phyloP scores from a whole-genome alignment of 2,113 vertebrate species.

The Phaethon lepturus region DNA sequence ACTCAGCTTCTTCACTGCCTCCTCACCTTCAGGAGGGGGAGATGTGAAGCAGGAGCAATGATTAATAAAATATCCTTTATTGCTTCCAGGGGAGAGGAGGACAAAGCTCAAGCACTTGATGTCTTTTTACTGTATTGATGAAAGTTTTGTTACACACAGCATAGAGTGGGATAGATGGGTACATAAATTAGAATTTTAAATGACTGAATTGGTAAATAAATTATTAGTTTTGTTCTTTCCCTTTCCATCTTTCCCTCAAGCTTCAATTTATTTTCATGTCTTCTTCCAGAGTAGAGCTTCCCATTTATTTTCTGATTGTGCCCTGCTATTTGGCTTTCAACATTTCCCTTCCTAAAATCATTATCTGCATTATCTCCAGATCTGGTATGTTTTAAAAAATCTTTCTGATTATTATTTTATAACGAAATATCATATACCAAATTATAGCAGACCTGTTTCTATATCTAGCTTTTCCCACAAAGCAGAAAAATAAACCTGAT shows the following conservation, averaged over 20 bases:
- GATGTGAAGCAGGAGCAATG: background rate
- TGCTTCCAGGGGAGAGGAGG: background rate
- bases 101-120: slow-evolving; percentile 22
- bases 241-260: background rate
- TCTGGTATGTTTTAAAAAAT: background rate
- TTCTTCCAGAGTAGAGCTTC: background rate
- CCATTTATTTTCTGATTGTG: background rate
- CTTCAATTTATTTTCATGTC: slow-evolving; percentile 35
- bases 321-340: background rate
- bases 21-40: background rate
- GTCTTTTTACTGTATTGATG: background rate
- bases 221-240: slow-evolving; percentile 31
- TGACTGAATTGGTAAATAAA: slow-evolving; percentile 12
- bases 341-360: background rate
- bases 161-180: background rate
- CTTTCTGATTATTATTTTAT: background rate
- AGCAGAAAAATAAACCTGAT: background rate
- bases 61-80: slow-evolving; percentile 26
- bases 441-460: background rate
- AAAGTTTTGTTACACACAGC: slow-evolving; percentile 11
- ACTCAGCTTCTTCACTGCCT: background rate
- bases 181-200: slow-evolving; percentile 50
- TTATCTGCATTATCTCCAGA: background rate
- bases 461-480: background rate
- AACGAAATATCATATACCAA: background rate